Base-by-base conservation (phyloP, 2,797 vertebrate species). In the Podarcis siculus region DNA sequence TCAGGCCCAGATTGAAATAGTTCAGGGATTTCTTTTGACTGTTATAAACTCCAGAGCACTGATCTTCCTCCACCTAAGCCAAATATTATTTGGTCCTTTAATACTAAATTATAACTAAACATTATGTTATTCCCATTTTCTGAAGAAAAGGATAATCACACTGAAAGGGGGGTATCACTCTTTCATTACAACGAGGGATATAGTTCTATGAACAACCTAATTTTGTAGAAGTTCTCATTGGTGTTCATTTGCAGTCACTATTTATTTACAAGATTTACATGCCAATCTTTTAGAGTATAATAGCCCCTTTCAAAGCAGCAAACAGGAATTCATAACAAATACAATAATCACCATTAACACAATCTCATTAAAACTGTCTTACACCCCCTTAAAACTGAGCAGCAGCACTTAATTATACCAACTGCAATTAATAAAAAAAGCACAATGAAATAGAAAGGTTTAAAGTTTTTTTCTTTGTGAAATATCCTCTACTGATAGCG, bases 21-120 rank as follows among this genome's bases (percentile, higher is more conserved):
- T 92, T 32, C 92, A 92, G 83, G 89, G 92, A 87, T 83, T 82
- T 88, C 42, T 71, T n/a, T 86, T 94, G 37, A 77, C 2, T 45
- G 19, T 15, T 23, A 69, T 23, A 21, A 64, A 85, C 35, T 9
- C 27, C n/a, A 67, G 5, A 66, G 21, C 21, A 23, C 27, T 73
- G n/a, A 32, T 8, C 37, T 21, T 13, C 49, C 67, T 1, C 12
- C 4, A 67, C 30, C 12, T 45, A 35, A 30, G 39, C n/a, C 13
- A 32, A 45, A 66, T 23, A 30, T 9, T 17, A n/a, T 75, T 76
- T 64, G 35, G 15, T 10, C 5, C 23, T 39, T 83, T 58, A 55
- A 35, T 55, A 5, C 8, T 72, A 79, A 35, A 9, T n/a, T 49
- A 79, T 32, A n/a, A 5, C 8, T 71, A 78, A 35, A 8, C 42